Evolutionary conservation across 2,797 vertebrate species (phyloP).

Genomic region (Thunnus albacares): DNA sequence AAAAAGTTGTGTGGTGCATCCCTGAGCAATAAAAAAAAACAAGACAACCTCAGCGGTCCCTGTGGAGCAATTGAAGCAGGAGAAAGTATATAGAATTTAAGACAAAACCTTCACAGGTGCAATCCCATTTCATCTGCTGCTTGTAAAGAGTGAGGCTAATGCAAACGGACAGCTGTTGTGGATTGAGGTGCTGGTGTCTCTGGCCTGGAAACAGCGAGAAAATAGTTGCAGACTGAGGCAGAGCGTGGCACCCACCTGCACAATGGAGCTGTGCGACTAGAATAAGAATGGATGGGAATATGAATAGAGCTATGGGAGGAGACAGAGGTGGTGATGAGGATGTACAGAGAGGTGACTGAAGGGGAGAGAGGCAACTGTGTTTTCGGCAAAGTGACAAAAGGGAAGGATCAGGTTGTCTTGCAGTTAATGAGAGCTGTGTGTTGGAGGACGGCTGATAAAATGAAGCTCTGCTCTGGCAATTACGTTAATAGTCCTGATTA

Average conservation of each 20-base stretch:
- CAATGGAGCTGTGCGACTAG: slow-evolving; percentile 67
- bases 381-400: slow-evolving; percentile 62
- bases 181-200: slow-evolving; percentile 57
- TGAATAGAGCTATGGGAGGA: slow-evolving; percentile 50
- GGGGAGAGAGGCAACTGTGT: slow-evolving; percentile 33
- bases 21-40: slow-evolving; percentile 53
- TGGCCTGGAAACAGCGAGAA: slow-evolving; percentile 59
- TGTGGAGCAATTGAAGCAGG: slow-evolving; percentile 54
- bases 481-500: slow-evolving; percentile 56
- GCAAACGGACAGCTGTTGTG: slow-evolving; percentile 55
- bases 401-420: slow-evolving; percentile 52
- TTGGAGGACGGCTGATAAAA: slow-evolving; percentile 59
- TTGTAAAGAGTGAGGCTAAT: slow-evolving; percentile 64
- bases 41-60: slow-evolving; percentile 52
- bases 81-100: slow-evolving; percentile 58
- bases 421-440: slow-evolving; percentile 56
- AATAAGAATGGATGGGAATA: slow-evolving; percentile 76
- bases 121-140: slow-evolving; percentile 58
- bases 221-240: slow-evolving; percentile 61
- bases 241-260: slow-evolving; percentile 59
- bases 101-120: slow-evolving; percentile 64
- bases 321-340: slow-evolving; percentile 28
- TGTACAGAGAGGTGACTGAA: slow-evolving; percentile 30
- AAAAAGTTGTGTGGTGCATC: slow-evolving; percentile 46
- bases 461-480: slow-evolving; percentile 56